Evolutionary conservation across 2,888 invertebrate genomes (phyloP), one percentile per base, ranked within the genome.

Genomic region (Drosophila ochracea): DNA sequence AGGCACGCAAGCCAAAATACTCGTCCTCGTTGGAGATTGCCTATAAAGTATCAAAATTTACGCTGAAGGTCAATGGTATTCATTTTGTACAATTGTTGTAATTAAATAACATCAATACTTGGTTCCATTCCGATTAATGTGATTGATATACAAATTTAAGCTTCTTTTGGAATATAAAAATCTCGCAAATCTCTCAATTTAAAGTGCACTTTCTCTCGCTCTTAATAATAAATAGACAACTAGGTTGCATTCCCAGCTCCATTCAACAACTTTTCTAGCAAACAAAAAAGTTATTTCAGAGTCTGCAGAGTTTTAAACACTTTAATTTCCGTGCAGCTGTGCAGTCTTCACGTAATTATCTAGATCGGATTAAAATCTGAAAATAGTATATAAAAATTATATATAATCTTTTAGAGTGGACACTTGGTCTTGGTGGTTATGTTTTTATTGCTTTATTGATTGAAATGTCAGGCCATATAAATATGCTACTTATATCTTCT

Each of bases 1-100:
- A 30, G 47, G 57, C 82, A 84, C 68, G 69, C 73, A 41, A 81
- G 62, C 61, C n/a, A 55, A 33, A 49, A 11, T 54, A 33, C 16
- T 43, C 11, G 11, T 33, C 35, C 11, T 30, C 33, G 33, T 31
- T n/a, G 33, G 16, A 37, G 28, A 41, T 11, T n/a, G 21, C 25
- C 19, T 19, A 11, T 25, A 41, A 13, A 30, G n/a, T 57, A 28
- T 4, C 28, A 9, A 30, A 28, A n/a, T 54, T 10, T 19, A 39
- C n/a, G 37, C 7, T 19, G 10, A 28, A 19, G 10, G 10, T 19
- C 19, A 19, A 19, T 28, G 19, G 2, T 31, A 52, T 31, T 31
- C 31, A n/a, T 7, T 52, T 7, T n/a, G n/a, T 31, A 13, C 16
- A 25, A 49, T 49, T 49, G 7, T 7, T 49, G 28, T 30, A n/a